Evolutionary conservation across 2,888 invertebrate genomes (phyloP).

Genomic region (Salpingus planirostris): DNA sequence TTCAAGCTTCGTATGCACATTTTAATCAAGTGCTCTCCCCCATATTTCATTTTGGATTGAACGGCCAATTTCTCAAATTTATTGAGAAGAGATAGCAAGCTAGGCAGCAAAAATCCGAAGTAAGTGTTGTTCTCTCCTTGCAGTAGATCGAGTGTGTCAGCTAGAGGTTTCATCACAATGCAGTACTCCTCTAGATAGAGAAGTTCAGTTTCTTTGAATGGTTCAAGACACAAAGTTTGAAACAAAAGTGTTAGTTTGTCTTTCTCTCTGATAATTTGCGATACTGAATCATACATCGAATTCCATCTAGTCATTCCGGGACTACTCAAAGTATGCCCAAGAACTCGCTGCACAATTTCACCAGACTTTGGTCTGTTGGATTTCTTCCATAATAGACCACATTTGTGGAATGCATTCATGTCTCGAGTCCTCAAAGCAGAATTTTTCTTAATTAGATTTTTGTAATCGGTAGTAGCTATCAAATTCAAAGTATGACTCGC

Average conservation of each 20-base stretch:
- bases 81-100: too few species aligned
- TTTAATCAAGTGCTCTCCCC: too few species aligned
- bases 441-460: constrained; percentile 11
- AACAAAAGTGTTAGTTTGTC: not conserved
- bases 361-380: constrained; percentile 14
- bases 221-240: too few species aligned
- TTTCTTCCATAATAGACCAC: constrained; percentile 14
- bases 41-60: too few species aligned
- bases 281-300: constrained; percentile 11
- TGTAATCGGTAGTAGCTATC: constrained; percentile 8
- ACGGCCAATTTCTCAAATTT: too few species aligned
- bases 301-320: constrained; percentile 16
- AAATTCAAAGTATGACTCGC: constrained; percentile 12
- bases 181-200: too few species aligned
- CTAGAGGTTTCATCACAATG: too few species aligned
- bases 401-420: constrained; percentile 13
- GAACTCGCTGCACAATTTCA: constrained; percentile 12
- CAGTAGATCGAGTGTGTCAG: too few species aligned
- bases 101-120: too few species aligned
- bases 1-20: too few species aligned
- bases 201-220: too few species aligned
- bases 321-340: constrained; percentile 15
- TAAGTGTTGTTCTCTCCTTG: too few species aligned
- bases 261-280: constrained; percentile 9
- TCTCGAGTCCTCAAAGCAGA: constrained; percentile 9